Base-by-base conservation (phyloP, 2,113 vertebrate genomes). In the Grallaria varia region DNA sequence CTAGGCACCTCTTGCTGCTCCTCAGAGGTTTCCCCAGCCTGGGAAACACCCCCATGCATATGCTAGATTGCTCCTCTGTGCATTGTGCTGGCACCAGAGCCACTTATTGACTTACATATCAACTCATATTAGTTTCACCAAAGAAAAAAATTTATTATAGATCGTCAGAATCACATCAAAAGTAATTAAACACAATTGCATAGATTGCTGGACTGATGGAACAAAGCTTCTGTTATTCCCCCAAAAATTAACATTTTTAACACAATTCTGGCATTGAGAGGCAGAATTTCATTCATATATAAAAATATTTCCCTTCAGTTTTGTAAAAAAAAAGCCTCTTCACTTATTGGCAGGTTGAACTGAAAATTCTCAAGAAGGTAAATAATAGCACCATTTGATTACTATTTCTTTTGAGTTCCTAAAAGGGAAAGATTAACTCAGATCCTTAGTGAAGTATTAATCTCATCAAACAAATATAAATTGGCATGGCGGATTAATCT, bases 1-100 rank as follows among this genome's bases (percentile, higher is more conserved):
- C 40, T 44, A 10, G 14, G 24, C 1, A 9, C 2, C 2, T 78
- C 4, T 85, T 10, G 69, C 11, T 4, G 12, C 9, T 72, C 16
- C 8, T 7, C 7, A 30, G 24, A 30, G 14, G 6, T 28, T 64
- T 23, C 10, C 4, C 4, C 3, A 3, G 2, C 76, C n/a, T 30
- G 6, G 21, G 42, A 92, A 71, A 24, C 20, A 3, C n/a, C 11
- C 1, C 16, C 8, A 16, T 19, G 18, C 8, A 24, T 14, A 2
- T 0, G 0, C 14, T 72, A 30, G 22, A 14, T 4, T 1, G 0
- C 16, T 20, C 13, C 8, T 6, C 10, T 80, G 21, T 6, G 4
- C 6, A 35, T 44, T 2, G 3, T 80, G 15, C 22, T 28, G 14
- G 6, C 31, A 76, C 13, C 2, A 5, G 15, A 35, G 21, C 30